Evolutionary conservation across 2,888 invertebrate genomes (phyloP).

Genomic region (Drosophila meridionalis): DNA sequence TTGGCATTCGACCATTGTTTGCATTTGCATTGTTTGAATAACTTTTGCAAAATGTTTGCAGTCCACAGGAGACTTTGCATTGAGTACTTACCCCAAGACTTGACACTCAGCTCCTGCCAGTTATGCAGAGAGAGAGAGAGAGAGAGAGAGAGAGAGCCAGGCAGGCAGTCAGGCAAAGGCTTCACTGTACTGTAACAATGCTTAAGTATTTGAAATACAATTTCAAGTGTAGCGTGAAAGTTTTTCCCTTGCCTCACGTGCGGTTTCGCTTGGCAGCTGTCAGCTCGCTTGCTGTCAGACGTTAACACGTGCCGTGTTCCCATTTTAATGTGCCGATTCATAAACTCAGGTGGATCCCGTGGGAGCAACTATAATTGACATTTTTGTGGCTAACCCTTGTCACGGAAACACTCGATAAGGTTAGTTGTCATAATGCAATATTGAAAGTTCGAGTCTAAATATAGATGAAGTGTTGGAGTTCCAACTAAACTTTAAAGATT

Average conservation of each 20-base stretch:
- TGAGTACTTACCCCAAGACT: background rate
- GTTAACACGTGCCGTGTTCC: slow-evolving; percentile 16
- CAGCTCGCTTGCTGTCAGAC: slow-evolving; percentile 28
- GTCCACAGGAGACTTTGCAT: slow-evolving; percentile 1
- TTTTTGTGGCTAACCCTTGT: slow-evolving; percentile 42
- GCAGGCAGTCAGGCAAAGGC: background rate
- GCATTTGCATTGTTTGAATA: slow-evolving; percentile 5
- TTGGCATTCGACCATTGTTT: slow-evolving; percentile 4
- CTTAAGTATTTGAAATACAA: slow-evolving; percentile 6
- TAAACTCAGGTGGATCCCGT: background rate
- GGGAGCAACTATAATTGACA: slow-evolving; percentile 4
- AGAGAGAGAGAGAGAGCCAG: background rate
- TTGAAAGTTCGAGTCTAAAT: background rate
- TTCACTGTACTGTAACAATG: slow-evolving; percentile 14
- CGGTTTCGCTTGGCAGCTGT: slow-evolving; percentile 29
- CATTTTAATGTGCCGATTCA: slow-evolving; percentile 27
- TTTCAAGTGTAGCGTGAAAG: background rate
- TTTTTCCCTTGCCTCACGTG: background rate
- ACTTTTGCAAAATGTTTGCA: slow-evolving; percentile 7
- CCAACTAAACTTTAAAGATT: background rate
- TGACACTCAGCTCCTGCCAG: background rate
- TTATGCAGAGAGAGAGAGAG: background rate
- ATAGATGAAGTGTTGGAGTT: background rate
- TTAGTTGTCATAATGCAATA: slow-evolving; percentile 18
- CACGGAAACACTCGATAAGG: slow-evolving; percentile 16